These are phyloP conservation scores for Nerophis lumbriciformis DNA, from an alignment of 2,113 vertebrate species.

Conservation along the genomic window DNA sequence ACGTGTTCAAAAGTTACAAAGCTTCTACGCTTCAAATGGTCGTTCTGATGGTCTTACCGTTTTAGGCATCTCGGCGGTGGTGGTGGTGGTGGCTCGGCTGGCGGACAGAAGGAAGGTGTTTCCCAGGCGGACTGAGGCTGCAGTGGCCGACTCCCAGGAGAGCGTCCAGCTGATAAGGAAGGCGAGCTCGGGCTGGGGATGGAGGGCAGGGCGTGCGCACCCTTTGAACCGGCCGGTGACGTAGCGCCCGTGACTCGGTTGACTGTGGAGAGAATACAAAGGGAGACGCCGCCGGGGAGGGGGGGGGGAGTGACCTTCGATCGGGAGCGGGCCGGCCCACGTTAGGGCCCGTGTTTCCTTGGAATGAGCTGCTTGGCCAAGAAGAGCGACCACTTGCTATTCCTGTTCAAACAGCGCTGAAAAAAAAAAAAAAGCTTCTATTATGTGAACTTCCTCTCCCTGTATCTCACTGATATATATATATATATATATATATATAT, in stretches of 20 bases:
- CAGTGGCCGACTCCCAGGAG: conserved; percentile 46
- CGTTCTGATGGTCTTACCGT: conserved; percentile 65
- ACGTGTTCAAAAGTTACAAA: too few species aligned
- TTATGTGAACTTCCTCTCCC: too few species aligned
- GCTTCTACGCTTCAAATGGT: too few species aligned
- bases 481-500: too few species aligned
- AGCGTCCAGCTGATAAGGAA: conserved; percentile 55
- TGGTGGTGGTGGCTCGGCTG: conserved; percentile 17
- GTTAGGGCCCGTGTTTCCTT: too few species aligned
- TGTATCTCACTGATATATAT: too few species aligned
- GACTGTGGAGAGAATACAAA: conserved; percentile 11
- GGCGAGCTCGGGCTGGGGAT: conserved; percentile 12
- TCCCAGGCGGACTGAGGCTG: conserved; percentile 41
- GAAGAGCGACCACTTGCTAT: too few species aligned
- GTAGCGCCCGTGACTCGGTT: conserved; percentile 21
- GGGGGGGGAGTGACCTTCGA: neutral
- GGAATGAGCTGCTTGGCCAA: neutral
- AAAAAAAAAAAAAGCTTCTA: too few species aligned
- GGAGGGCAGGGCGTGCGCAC: conserved; percentile 52
- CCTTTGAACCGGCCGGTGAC: conserved; percentile 59
- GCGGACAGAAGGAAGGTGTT: conserved; percentile 20
- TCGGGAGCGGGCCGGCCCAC: neutral
- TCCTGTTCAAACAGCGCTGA: too few species aligned
- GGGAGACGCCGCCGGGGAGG: neutral
- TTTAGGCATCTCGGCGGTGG: conserved; percentile 78